These are phyloP conservation scores for Temnothorax nylanderi DNA, from an alignment of 1,140 invertebrate species.

Conservation along the genomic window DNA sequence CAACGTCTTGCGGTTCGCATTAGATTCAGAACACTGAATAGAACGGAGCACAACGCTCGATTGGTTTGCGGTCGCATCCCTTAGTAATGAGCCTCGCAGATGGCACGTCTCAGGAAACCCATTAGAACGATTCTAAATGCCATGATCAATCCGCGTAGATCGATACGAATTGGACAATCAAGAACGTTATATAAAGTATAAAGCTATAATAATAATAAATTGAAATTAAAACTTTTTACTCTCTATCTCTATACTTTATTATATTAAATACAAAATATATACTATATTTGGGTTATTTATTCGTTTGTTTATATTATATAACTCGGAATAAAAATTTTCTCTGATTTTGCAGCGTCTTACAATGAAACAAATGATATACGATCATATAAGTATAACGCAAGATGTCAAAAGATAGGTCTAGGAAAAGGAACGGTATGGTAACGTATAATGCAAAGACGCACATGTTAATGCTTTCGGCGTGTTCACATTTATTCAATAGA, in stretches of 20 bases:
- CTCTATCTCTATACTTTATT: neutral
- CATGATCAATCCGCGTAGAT: constrained; percentile 62
- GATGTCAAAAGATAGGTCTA: neutral
- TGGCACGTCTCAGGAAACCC: constrained; percentile 84
- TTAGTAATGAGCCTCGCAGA: constrained; percentile 85
- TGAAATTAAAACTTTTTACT: neutral
- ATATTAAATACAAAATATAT: neutral
- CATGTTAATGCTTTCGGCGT: constrained; percentile 78
- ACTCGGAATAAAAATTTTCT: neutral
- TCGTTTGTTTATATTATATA: neutral
- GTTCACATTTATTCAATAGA: constrained; percentile 86
- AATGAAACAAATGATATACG: neutral
- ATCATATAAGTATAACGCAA: neutral
- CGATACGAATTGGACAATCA: constrained; percentile 64
- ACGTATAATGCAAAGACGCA: neutral
- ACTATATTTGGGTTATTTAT: neutral
- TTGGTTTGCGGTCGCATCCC: constrained; percentile 85
- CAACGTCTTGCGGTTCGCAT: constrained; percentile 80
- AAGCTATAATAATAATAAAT: neutral
- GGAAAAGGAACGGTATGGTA: neutral
- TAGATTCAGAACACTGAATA: constrained; percentile 71
- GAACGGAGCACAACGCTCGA: constrained; percentile 78
- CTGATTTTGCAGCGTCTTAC: neutral
- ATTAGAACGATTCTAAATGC: constrained; percentile 82
- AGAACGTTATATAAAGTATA: neutral